These are phyloP conservation scores for Apodemus sylvaticus DNA, from an alignment of 2,113 vertebrate genomes.

Conservation along the genomic window DNA sequence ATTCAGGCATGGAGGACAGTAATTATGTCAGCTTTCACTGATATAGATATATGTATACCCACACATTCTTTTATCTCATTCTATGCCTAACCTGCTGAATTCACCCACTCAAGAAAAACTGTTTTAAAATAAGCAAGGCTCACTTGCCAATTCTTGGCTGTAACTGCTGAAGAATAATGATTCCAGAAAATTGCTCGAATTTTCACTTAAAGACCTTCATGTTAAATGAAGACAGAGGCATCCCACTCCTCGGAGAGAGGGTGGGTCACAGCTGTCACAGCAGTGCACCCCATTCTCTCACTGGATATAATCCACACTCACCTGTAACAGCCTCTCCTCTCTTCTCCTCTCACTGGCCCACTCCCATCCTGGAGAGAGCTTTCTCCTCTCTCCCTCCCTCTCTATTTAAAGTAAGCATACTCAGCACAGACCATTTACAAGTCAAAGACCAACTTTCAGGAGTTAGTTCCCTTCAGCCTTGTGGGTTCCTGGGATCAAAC, in stretches of 20 bases:
- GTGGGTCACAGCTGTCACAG: slow-evolving; percentile 76
- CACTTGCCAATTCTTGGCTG: slow-evolving; percentile 40
- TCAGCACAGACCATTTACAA: not conserved
- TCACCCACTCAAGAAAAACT: slow-evolving; percentile 49
- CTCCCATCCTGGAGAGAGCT: not conserved
- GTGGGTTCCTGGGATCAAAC: not conserved
- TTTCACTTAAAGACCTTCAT: not conserved
- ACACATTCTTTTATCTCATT: not conserved
- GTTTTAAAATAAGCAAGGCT: slow-evolving; percentile 37
- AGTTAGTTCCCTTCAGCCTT: not conserved
- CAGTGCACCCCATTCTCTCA: slow-evolving; percentile 53
- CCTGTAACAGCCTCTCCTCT: not conserved
- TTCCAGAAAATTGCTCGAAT: not conserved
- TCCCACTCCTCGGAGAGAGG: slow-evolving; percentile 13
- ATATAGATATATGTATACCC: not conserved
- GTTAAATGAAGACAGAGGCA: not conserved
- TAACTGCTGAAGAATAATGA: slow-evolving; percentile 41
- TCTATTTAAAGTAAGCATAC: not conserved
- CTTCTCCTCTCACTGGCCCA: not conserved
- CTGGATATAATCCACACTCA: not conserved
- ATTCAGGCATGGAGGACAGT: not conserved
- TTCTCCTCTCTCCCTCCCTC: not conserved
- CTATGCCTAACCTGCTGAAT: not conserved
- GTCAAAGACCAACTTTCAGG: not conserved
- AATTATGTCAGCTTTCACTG: not conserved